Conservation (phyloP, 1,140 invertebrate species). For the Macrostomum lignano region DNA sequence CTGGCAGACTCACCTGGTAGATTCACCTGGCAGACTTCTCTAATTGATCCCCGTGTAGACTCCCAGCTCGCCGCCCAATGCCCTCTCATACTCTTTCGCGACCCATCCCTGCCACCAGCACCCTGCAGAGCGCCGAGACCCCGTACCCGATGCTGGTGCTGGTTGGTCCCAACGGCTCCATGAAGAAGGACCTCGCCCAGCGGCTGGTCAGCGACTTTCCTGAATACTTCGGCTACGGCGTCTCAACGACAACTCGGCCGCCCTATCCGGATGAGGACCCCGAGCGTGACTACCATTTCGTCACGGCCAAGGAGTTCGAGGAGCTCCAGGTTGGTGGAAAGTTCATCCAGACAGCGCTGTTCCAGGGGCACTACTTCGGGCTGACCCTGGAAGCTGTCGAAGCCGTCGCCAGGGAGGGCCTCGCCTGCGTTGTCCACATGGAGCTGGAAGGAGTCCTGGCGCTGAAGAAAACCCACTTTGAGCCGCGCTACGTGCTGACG, state of each 20-base stretch:
- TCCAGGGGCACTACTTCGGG: slow-evolving; percentile 20
- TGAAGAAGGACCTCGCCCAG: slow-evolving; percentile 18
- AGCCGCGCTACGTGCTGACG: slow-evolving; percentile 11
- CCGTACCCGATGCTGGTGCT: slow-evolving; percentile 27
- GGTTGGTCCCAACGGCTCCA: slow-evolving; percentile 23
- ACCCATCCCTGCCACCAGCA: no score
- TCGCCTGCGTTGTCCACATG: slow-evolving; percentile 27
- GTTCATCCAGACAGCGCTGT: slow-evolving; percentile 14
- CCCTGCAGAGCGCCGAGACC: no score
- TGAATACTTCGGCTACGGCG: slow-evolving; percentile 27
- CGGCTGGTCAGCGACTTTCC: slow-evolving; percentile 24
- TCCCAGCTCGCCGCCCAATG: no score
- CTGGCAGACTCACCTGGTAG: no score
- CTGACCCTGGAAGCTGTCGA: slow-evolving; percentile 22
- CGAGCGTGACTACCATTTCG: slow-evolving; percentile 1
- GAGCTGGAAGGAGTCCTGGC: slow-evolving; percentile 25
- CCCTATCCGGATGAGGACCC: slow-evolving; percentile 13
- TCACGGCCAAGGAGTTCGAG: no score
- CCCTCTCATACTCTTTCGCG: no score
- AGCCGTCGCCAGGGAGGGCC: slow-evolving; percentile 20
- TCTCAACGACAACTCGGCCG: slow-evolving; percentile 17
- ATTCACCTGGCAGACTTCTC: no score
- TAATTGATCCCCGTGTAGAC: no score
- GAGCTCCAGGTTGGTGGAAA: background rate
- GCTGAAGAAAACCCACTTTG: slow-evolving; percentile 25